Evolutionary conservation across 2,888 invertebrate species (phyloP).

Genomic region (Drosophila tripunctata): DNA sequence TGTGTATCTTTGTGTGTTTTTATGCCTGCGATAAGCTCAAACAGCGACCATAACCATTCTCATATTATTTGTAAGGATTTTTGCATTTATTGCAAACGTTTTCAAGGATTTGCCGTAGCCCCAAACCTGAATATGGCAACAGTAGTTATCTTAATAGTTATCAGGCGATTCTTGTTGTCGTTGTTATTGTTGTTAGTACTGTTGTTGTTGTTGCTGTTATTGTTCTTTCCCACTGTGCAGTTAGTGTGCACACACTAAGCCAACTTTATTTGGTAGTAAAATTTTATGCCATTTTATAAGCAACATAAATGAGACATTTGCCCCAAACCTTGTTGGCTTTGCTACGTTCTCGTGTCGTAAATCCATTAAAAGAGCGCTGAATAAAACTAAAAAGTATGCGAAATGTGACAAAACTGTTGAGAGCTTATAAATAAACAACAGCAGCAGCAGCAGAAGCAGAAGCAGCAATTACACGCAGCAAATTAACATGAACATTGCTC

Average conservation of each 20-base stretch:
- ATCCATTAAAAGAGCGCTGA: constrained; percentile 63
- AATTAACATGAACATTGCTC: constrained; percentile 55
- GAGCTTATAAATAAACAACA: constrained; percentile 57
- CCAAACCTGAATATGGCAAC: constrained; percentile 56
- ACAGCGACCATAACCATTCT: constrained; percentile 71
- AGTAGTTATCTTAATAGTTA: constrained; percentile 76
- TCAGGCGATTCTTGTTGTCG: constrained; percentile 62
- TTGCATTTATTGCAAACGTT: constrained; percentile 76
- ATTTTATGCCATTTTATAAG: constrained; percentile 63
- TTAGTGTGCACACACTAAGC: constrained; percentile 55
- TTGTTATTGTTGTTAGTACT: constrained; percentile 20
- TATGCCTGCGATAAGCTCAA: constrained; percentile 76
- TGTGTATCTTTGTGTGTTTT: constrained; percentile 50
- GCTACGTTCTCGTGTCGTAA: constrained; percentile 48
- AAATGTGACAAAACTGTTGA: constrained; percentile 56
- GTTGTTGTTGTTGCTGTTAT: constrained; percentile 21
- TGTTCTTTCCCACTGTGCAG: constrained; percentile 36
- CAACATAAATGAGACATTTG: constrained; percentile 72
- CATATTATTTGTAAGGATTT: constrained; percentile 81
- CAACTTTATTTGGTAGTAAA: constrained; percentile 66
- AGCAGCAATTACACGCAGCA: constrained; percentile 59
- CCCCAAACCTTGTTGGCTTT: constrained; percentile 19
- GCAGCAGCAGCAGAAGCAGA: too few species aligned
- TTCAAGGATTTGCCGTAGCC: constrained; percentile 66
- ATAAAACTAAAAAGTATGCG: constrained; percentile 22